Conservation (phyloP, 1,140 invertebrate species). For the Dendrolimus punctatus region DNA sequence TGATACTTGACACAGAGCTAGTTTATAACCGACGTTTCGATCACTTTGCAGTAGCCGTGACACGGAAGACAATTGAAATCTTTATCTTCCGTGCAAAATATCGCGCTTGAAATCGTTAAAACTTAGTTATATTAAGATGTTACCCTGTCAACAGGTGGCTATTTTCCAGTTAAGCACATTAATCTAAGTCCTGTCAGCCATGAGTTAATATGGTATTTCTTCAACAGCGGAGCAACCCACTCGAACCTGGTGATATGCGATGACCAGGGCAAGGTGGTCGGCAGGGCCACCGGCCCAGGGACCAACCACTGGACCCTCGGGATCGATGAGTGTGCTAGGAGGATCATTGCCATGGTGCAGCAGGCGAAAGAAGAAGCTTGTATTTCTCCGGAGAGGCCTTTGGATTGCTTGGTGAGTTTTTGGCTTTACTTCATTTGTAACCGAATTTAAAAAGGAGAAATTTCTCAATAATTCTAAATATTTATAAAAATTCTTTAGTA, state of each 20-base stretch:
- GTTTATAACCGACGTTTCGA: no score
- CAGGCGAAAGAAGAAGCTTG: slow-evolving; percentile 78
- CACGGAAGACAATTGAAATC: no score
- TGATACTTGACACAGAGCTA: no score
- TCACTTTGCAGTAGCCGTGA: no score
- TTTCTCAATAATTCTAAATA: no score
- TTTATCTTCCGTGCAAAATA: no score
- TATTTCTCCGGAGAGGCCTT: slow-evolving; percentile 72
- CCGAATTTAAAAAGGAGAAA: neutral
- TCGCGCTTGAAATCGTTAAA: no score
- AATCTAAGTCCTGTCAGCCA: no score
- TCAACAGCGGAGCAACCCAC: slow-evolving; percentile 85
- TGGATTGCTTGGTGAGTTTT: slow-evolving; percentile 81
- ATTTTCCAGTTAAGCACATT: neutral
- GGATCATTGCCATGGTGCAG: slow-evolving; percentile 83
- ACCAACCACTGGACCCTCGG: slow-evolving; percentile 92
- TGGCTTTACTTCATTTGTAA: neutral
- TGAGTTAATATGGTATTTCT: slow-evolving; percentile 7
- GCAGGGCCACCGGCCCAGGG: slow-evolving; percentile 77
- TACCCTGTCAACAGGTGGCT: neutral
- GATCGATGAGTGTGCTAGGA: slow-evolving; percentile 81
- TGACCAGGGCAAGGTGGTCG: slow-evolving; percentile 78
- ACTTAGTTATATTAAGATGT: neutral
- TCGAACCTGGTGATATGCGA: slow-evolving; percentile 85
- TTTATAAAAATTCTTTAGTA: no score